Conservation (phyloP, 2,113 vertebrate species). For the Emydocephalus ijimae region DNA sequence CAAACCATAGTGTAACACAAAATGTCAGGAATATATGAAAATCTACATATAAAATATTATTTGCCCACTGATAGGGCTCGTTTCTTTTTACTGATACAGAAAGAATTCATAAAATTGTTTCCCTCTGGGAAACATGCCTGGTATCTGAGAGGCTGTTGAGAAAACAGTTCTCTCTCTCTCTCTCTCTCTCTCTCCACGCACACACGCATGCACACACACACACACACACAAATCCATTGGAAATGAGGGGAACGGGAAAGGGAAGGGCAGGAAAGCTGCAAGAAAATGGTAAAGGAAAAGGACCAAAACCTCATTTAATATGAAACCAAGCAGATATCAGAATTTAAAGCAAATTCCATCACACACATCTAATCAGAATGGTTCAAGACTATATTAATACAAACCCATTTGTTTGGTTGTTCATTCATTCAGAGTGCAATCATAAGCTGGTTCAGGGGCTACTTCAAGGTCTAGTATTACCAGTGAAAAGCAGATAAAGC, state of each 20-base stretch:
- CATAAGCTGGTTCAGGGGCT: not conserved
- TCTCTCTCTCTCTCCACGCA: no score
- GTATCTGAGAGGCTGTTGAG: not conserved
- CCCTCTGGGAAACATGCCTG: conserved; percentile 26
- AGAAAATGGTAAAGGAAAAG: not conserved
- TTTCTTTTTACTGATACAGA: conserved; percentile 23
- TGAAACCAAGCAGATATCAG: conserved; percentile 24
- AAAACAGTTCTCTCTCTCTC: not conserved
- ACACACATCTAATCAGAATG: conserved; percentile 70
- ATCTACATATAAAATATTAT: not conserved
- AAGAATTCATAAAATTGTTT: not conserved
- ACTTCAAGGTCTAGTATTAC: not conserved
- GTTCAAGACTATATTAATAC: conserved; percentile 65
- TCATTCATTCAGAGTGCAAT: conserved; percentile 30
- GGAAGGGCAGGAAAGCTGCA: conserved; percentile 19
- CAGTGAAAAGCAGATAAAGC: not conserved
- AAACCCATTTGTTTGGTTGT: not conserved
- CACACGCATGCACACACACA: not conserved
- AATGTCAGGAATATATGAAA: not conserved
- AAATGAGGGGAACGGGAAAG: not conserved
- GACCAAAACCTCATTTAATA: not conserved
- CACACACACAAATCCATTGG: not conserved
- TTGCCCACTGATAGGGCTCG: not conserved
- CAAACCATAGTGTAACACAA: not conserved
- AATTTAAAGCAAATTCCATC: conserved; percentile 72